Conservation (phyloP, 2,888 invertebrate genomes). For the Hirudinaria manillensis region DNA sequence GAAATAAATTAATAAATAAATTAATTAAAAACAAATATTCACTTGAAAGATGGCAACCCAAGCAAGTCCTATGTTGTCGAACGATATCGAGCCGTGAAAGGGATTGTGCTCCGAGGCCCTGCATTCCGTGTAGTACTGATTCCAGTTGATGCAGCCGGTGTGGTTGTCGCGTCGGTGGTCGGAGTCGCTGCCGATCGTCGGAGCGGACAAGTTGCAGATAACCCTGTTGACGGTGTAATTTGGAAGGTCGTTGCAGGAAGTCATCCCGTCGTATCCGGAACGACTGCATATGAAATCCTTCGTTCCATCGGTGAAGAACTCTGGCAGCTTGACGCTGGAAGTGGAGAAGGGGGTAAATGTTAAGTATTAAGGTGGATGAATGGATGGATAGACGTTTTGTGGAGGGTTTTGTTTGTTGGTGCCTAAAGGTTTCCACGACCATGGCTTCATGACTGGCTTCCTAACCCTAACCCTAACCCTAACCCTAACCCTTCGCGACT, state of each 20-base stretch:
- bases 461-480: too few relatives aligned
- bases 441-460: too few relatives aligned
- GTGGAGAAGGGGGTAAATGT: background rate
- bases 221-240: conserved; percentile 64
- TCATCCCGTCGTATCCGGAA: conserved; percentile 89
- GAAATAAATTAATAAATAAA: too few relatives aligned
- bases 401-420: too few relatives aligned
- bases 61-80: conserved; percentile 98
- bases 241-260: conserved; percentile 60
- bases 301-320: conserved; percentile 35
- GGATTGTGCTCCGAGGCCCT: conserved; percentile 88
- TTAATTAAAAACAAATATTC: too few relatives aligned
- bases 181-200: background rate
- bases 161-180: background rate
- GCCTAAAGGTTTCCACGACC: too few relatives aligned
- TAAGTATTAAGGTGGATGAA: background rate
- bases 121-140: conserved; percentile 93
- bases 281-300: conserved; percentile 90
- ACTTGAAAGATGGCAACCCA: conserved; percentile 99
- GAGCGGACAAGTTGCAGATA: conserved; percentile 50
- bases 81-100: conserved; percentile 96
- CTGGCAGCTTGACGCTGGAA: conserved; percentile 34
- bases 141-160: conserved; percentile 49
- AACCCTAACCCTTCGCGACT: too few relatives aligned
- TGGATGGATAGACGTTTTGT: background rate